Evolutionary conservation across 1,140 invertebrate genomes (phyloP).

Genomic region (roundworm (Caenorhabditis elegans)): WBcel235 BX284604.4:13110001-13110500

Average conservation of each 20-base stretch:
- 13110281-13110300: too few relatives aligned
- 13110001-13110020: background rate
- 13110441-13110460: too few relatives aligned
- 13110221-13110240: constrained; percentile 7
- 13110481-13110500: too few relatives aligned
- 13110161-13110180: background rate
- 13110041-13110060: background rate
- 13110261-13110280: background rate
- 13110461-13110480: too few relatives aligned
- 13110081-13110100: background rate
- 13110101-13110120: background rate
- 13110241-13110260: background rate
- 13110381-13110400: too few relatives aligned
- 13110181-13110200: background rate
- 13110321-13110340: too few relatives aligned
- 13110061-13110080: constrained; percentile 1
- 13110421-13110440: too few relatives aligned
- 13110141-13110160: background rate
- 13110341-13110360: too few relatives aligned
- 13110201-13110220: background rate
- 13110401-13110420: too few relatives aligned
- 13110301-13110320: too few relatives aligned
- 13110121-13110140: background rate
- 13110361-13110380: too few relatives aligned
- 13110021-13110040: background rate